Percentiles rank a stretch among this genome's conserved stretches.
These are phyloP conservation scores for Neotoma lepida DNA, from an alignment of 2,113 vertebrate species.

Conservation along the genomic window DNA sequence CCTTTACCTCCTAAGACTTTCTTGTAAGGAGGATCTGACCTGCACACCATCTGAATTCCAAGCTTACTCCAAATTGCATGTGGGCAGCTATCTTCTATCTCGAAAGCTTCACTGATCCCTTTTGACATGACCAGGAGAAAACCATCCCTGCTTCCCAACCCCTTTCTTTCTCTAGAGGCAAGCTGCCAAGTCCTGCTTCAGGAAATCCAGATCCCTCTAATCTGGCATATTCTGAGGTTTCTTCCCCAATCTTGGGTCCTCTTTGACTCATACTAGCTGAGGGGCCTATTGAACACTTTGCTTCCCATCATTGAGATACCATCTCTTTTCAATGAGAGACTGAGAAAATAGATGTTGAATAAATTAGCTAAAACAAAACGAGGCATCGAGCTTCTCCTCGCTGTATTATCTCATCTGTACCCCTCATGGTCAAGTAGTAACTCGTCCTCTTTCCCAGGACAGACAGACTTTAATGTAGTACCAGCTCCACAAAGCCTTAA, in stretches of 20 bases:
- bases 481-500: neutral
- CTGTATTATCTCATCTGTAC: neutral
- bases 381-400: neutral
- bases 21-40: constrained; percentile 1
- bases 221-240: neutral
- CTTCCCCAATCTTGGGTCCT: neutral
- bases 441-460: neutral
- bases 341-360: neutral
- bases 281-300: neutral
- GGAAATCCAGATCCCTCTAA: neutral
- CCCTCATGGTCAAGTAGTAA: neutral
- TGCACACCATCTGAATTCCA: constrained; percentile 27
- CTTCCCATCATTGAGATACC: neutral
- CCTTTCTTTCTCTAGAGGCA: neutral
- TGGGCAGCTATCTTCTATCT: neutral
- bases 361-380: neutral
- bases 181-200: neutral
- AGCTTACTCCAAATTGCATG: neutral
- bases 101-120: neutral
- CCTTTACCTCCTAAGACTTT: constrained; percentile 52
- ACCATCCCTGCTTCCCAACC: neutral
- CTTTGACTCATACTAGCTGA: neutral
- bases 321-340: neutral
- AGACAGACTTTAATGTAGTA: neutral
- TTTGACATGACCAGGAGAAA: neutral